These are phyloP conservation scores for Cercopithecus mona DNA, from an alignment of 2,113 vertebrate species.

Conservation along the genomic window DNA sequence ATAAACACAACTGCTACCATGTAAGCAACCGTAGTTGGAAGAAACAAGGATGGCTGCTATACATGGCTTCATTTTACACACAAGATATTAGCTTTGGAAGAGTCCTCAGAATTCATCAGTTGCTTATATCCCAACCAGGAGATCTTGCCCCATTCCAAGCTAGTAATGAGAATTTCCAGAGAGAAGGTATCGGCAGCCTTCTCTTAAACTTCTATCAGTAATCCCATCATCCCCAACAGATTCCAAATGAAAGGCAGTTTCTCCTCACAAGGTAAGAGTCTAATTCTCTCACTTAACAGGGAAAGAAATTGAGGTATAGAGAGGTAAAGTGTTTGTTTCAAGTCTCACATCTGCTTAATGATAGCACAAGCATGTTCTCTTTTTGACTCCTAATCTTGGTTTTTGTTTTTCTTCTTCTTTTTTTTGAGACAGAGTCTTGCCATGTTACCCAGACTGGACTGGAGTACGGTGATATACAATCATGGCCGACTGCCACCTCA, in stretches of 20 bases:
- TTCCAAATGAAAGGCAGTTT: background rate
- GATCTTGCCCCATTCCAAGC: background rate
- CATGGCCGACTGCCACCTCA: too few species aligned
- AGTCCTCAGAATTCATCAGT: background rate
- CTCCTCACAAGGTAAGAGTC: background rate
- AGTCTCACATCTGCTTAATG: background rate
- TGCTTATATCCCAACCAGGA: background rate
- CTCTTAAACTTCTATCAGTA: background rate
- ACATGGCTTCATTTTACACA: conserved; percentile 10
- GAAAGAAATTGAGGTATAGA: background rate
- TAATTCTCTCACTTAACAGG: background rate
- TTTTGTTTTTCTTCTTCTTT: background rate
- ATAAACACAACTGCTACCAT: conserved; percentile 44
- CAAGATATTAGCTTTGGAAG: background rate
- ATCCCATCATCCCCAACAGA: background rate
- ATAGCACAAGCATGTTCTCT: background rate
- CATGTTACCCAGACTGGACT: too few species aligned
- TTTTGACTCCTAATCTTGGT: background rate
- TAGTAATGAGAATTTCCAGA: background rate
- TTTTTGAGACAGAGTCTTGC: too few species aligned
- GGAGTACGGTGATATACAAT: too few species aligned
- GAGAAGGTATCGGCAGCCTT: background rate
- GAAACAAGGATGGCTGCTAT: conserved; percentile 12
- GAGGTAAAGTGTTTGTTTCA: background rate
- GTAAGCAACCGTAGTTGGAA: conserved; percentile 7